Conservation (phyloP, 2,113 vertebrate species). For the Xenopus borealis region DNA sequence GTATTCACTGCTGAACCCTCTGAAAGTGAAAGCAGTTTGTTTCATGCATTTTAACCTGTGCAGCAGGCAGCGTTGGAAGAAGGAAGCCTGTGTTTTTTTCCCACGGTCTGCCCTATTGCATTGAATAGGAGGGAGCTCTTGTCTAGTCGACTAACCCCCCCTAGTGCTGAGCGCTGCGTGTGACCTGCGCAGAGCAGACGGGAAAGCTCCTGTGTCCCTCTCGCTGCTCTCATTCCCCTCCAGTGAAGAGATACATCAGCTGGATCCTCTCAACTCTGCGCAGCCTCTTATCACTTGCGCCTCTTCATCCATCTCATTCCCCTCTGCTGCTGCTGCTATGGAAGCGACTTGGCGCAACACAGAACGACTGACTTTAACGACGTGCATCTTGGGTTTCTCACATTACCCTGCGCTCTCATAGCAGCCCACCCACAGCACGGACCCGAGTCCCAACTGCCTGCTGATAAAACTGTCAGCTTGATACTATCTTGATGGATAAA, state of each 20-base stretch:
- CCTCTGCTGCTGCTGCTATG: neutral
- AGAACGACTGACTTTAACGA: conserved; percentile 5
- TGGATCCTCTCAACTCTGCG: conserved; percentile 2
- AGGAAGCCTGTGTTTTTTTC: conserved; percentile 24
- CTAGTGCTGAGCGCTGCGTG: conserved; percentile 74
- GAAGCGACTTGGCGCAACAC: conserved; percentile 2
- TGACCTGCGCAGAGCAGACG: conserved; percentile 35
- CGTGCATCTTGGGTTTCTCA: neutral
- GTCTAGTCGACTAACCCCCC: conserved; percentile 81
- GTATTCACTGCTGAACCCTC: too few species aligned
- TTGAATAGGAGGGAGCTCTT: conserved; percentile 41
- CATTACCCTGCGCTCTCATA: neutral
- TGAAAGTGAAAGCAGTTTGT: neutral
- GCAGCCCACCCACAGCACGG: neutral
- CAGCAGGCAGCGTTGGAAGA: conserved; percentile 17
- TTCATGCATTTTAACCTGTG: conserved; percentile 34
- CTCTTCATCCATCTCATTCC: neutral
- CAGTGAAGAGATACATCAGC: conserved; percentile 12
- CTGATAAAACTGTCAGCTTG: conserved; percentile 15
- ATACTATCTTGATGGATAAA: too few species aligned
- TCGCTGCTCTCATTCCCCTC: conserved; percentile 21
- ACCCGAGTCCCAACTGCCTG: too few species aligned
- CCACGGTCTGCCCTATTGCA: conserved; percentile 10
- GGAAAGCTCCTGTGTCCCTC: conserved; percentile 33
- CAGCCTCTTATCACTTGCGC: neutral